Conservation (phyloP, 2,113 vertebrate species). For the Haemorhous mexicanus region DNA sequence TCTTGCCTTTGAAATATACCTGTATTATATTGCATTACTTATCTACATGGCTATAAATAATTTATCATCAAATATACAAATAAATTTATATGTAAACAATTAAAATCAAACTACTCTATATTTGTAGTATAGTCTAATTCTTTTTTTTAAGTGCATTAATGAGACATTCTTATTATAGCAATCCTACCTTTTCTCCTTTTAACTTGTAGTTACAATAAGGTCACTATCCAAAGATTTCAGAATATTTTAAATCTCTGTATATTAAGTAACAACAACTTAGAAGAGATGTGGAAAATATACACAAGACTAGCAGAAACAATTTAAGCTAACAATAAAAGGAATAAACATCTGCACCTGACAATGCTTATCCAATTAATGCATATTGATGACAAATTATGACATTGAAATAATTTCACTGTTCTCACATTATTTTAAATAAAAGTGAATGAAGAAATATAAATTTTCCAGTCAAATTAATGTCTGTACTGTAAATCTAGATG, state of each 20-base stretch:
- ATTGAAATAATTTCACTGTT: background rate
- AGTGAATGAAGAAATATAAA: background rate
- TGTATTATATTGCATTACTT: background rate
- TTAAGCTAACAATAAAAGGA: background rate
- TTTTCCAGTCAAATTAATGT: background rate
- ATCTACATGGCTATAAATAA: background rate
- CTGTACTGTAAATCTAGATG: background rate
- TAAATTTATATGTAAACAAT: background rate
- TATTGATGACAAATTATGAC: background rate
- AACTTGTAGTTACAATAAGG: background rate
- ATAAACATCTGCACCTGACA: background rate
- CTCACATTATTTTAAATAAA: background rate
- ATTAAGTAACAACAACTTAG: background rate
- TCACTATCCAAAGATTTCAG: background rate
- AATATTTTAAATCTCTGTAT: background rate
- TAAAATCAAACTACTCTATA: background rate
- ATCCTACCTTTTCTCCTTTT: background rate
- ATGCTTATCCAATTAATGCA: background rate
- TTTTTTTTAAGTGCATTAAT: background rate
- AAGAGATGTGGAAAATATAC: background rate
- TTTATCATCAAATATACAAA: background rate
- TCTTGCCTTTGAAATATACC: background rate
- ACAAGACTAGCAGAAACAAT: background rate
- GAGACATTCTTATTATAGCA: background rate
- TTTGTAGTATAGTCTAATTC: background rate